A percentile compares a stretch with the other conserved stretches of the same genome.
Evolutionary conservation across 2,797 vertebrate species (phyloP).

Genomic region (Picus viridis): DNA sequence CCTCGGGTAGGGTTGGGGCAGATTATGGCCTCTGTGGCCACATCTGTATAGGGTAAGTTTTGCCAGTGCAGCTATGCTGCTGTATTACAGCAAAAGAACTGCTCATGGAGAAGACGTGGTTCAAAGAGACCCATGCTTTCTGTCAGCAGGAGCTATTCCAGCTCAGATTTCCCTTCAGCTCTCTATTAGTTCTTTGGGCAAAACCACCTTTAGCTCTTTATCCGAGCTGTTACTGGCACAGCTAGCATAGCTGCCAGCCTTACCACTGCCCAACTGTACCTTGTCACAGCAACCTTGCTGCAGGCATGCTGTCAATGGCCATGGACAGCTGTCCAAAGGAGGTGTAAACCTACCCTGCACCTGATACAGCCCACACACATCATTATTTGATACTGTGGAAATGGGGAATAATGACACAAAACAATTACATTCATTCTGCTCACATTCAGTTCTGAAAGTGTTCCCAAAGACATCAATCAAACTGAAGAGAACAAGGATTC

Average conservation of each 20-base stretch:
- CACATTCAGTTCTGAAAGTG: background rate
- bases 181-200: accelerated
- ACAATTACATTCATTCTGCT: background rate
- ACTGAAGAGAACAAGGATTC: background rate
- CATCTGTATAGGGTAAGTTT: background rate
- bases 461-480: background rate
- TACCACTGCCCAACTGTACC: background rate
- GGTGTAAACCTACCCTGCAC: background rate
- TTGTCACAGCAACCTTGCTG: background rate
- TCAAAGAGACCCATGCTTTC: background rate
- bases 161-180: background rate
- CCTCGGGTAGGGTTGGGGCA: background rate
- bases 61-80: background rate
- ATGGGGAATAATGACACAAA: background rate
- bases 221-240: background rate
- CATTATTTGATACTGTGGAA: background rate
- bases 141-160: background rate
- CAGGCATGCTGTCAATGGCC: accelerated
- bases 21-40: background rate
- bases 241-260: background rate
- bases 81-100: background rate
- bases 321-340: background rate
- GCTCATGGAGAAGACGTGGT: background rate
- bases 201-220: background rate
- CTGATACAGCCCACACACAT: background rate